A percentile compares a stretch with the other conserved stretches of the same genome.
phyloP scores from a whole-genome alignment of 2,888 invertebrate genomes.

The Brenthis hecate region DNA sequence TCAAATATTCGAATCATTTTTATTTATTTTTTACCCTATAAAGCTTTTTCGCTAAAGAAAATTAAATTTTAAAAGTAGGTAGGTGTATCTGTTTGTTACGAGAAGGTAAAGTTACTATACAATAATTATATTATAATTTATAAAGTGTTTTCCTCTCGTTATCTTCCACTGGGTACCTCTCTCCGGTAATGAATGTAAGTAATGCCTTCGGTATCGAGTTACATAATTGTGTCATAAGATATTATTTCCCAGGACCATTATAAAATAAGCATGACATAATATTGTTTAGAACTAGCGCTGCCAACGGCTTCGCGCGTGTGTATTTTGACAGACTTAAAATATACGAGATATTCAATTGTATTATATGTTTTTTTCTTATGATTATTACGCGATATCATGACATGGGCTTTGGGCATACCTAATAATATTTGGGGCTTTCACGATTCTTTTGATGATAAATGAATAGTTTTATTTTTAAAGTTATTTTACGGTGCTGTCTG shows the following conservation, averaged over 20 bases:
- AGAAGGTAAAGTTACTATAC: slow-evolving; percentile 28
- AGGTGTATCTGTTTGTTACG: background rate
- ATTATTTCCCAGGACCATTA: slow-evolving; percentile 2
- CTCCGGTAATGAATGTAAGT: slow-evolving; percentile 31
- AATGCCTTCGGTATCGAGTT: slow-evolving; percentile 24
- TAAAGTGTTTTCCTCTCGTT: slow-evolving; percentile 29
- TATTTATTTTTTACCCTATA: no score
- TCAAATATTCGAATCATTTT: no score
- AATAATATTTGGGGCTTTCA: no score
- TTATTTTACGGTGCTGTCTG: no score
- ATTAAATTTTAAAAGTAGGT: slow-evolving; percentile 1
- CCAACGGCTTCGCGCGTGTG: no score
- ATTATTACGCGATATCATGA: no score
- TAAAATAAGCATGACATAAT: slow-evolving; percentile 4
- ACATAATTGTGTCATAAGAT: slow-evolving; percentile 19
- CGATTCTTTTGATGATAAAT: no score
- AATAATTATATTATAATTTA: slow-evolving; percentile 33
- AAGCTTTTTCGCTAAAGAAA: background rate
- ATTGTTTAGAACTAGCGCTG: background rate
- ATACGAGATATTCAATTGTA: no score
- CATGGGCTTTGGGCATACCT: no score
- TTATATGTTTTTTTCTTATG: no score
- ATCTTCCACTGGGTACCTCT: slow-evolving; percentile 15
- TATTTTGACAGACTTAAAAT: no score
- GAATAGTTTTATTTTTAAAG: no score